Evolutionary conservation across 2,888 invertebrate genomes (phyloP).

Genomic region (Phragmatobia fuliginosa): DNA sequence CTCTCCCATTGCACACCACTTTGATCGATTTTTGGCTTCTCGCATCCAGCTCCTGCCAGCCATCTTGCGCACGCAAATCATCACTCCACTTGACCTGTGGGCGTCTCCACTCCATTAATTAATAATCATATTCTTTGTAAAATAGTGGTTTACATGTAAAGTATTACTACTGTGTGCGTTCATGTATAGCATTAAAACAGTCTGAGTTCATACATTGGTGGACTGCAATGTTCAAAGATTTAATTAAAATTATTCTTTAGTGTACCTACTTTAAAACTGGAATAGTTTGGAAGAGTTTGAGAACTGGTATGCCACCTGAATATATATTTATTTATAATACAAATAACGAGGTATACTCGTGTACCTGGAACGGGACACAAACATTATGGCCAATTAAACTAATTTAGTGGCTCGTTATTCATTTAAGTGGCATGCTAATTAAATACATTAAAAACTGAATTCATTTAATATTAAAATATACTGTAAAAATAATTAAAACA

Average conservation of each 20-base stretch:
- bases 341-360: neutral
- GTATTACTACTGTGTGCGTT: neutral
- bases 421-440: slow-evolving; percentile 16
- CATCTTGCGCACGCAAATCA: no score
- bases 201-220: neutral
- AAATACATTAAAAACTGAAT: slow-evolving; percentile 12
- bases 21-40: no score
- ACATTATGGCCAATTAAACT: slow-evolving; percentile 6
- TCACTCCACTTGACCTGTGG: no score
- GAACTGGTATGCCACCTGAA: neutral
- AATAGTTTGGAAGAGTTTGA: neutral
- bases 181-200: no score
- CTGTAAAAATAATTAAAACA: neutral
- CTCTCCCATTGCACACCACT: no score
- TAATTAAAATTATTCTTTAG: neutral
- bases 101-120: neutral
- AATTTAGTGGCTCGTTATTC: slow-evolving; percentile 10
- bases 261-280: neutral
- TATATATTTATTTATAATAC: neutral
- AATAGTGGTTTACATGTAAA: neutral
- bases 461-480: slow-evolving; percentile 4
- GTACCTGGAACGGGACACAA: neutral
- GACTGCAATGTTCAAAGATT: neutral
- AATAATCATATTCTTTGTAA: neutral
- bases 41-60: no score